Base-by-base conservation (phyloP, 2,113 vertebrate genomes). In the Balaenoptera acutorostrata region DNA sequence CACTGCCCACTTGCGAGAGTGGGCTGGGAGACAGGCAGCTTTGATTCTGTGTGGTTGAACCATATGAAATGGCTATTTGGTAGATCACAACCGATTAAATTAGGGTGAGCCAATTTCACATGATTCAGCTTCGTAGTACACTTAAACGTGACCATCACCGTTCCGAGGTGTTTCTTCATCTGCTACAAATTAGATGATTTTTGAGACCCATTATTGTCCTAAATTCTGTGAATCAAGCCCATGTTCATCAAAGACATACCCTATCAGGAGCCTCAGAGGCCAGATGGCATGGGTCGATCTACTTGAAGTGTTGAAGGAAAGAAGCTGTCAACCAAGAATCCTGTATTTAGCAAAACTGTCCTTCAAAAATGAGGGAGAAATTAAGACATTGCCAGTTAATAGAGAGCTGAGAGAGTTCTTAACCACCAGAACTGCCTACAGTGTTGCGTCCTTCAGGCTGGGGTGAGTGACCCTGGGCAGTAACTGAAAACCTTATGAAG, bases 61-160 rank as follows among this genome's bases (percentile, higher is more conserved):
- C 18, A 25, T 6, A 15, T 17, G 15, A 81, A 74, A 64, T 21
- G 44, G 23, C 25, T 68, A 1, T 23, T 41, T 55, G 20, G 33
- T 29, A 72, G 41, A 41, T 69, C 55, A 69, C 69, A 63, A 11
- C 21, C 6, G 83, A 77, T 41, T 75, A 29, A 89, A 46, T 90
- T 49, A 78, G 39, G 55, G 6, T 41, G 27, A 59, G 63, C 14
- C 8, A 29, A 21, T 88, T 55, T 71, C 13, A 12, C 0, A 2
- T 61, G 66, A 69, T 55, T 82, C 31, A 29, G 20, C 29, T 63
- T 52, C 18, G 15, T 6, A 64, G 55, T 49, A 78, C 39, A 31
- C 18, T 21, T n/a, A 84, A 59, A 10, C 0, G 0, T 52, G 10
- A 29, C n/a, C 12, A 77, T 25, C 33, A 15, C 6, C 9, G 13